Base-by-base conservation (phyloP, 2,113 vertebrate species). In the Mus musculus region DNA sequence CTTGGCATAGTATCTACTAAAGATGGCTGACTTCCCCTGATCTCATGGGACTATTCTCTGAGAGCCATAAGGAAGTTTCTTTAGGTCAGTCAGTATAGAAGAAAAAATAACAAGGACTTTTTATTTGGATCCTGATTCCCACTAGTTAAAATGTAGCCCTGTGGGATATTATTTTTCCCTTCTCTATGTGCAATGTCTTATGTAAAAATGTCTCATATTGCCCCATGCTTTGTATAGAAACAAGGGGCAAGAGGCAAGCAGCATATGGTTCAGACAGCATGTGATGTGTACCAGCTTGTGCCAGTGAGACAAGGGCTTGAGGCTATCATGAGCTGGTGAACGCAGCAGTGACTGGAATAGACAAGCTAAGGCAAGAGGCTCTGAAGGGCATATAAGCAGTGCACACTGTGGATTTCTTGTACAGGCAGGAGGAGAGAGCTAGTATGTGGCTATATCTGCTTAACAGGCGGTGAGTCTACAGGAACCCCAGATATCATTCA, bases 361-460 rank as follows among this genome's bases (percentile, higher is more conserved):
- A 71, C 11, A 82, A 77, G 54, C 6, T 39, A 88, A 30, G 46
- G 3, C 76, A 87, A 36, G 76, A 36, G 56, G 71, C 84, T n/a
- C 81, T 39, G 4, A 86, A 91, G 61, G 72, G 61, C 39, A 17
- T 10, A 54, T 42, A 22, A 88, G 17, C 2, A 46, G 94, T 13
- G 8, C 12, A 42, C 16, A 17, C 13, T 5, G n/a, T 0, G 9
- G 13, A 33, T 8, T 73, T 26, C 20, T 7, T 63, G 17, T 2
- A 54, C 9, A 71, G 42, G 49, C 4, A 9, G 9, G 22, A n/a
- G 9, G 49, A 72, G 52, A 28, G 3, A 39, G 52, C 3, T 71
- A 4, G 2, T 0, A 0, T 33, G 7, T 4, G 8, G 36, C 56
- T 0, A 1, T 13, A 59, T 1, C 22, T 54, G 7, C 61, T 88